A percentile compares a stretch with the other conserved stretches of the same genome.
Conservation (phyloP, 2,113 vertebrate genomes). For the Colius striatus region DNA sequence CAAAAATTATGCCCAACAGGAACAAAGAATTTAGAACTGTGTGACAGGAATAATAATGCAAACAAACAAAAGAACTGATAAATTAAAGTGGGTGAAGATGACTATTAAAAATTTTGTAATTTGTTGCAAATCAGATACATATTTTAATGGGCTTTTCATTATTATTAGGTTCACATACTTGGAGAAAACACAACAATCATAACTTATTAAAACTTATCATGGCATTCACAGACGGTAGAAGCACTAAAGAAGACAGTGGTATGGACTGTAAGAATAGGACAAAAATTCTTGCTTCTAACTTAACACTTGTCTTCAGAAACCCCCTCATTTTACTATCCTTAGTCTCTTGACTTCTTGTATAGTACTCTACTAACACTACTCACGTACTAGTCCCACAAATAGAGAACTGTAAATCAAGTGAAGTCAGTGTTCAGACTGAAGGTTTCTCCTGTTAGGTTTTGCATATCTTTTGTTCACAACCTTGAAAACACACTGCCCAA, state of each 20-base stretch:
- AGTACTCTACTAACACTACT: background rate
- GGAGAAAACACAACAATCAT: background rate
- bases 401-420: background rate
- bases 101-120: background rate
- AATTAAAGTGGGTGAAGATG: background rate
- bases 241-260: background rate
- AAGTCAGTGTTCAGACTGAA: background rate
- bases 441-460: background rate
- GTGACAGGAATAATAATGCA: background rate
- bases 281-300: background rate
- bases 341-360: background rate
- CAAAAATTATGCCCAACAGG: background rate
- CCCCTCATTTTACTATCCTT: rapidly evolving
- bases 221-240: background rate
- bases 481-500: background rate
- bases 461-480: background rate
- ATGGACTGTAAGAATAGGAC: background rate
- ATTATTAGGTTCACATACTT: background rate
- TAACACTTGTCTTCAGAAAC: background rate
- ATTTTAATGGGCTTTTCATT: background rate
- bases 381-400: background rate
- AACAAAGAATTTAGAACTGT: background rate
- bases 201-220: background rate
- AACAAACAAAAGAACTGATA: background rate
- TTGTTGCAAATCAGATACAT: background rate